Evolutionary conservation across 2,888 invertebrate genomes (phyloP), one percentile per base, ranked within the genome.

Genomic region (Drosophila mulleri): DNA sequence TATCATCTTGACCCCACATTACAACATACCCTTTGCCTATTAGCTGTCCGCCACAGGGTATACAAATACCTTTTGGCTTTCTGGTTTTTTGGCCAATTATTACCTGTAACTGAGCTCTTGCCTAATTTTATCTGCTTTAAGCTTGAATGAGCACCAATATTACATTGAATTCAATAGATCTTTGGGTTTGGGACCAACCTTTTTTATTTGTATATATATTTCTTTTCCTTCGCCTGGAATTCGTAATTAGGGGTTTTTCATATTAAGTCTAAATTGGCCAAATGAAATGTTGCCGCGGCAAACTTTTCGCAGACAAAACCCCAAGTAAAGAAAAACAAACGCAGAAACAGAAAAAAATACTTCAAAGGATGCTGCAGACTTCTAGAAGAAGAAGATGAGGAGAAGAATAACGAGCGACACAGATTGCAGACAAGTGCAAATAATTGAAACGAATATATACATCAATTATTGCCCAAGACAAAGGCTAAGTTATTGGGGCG

Each of bases 181-280:
- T 47, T 59, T 32, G 53, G 45, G 47, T 29, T 47, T 11, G 41
- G 41, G 7, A 3, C 32, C 50, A 44, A 67, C 73, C 75, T 75
- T 83, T 88, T 69, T 66, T 75, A 87, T 84, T 67, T 66, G 52
- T 6, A n/a, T n/a, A 29, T 8, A 9, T 29, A 7, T 42, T 42
- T 54, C 42, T 29, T 29, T 42, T 18, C 6, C 5, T 37, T 45
- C n/a, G 42, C 53, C 47, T 52, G 67, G 72, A 81, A 77, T 79
- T 79, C 58, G 63, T 86, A 83, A 77, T 83, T 88, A 83, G 77
- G 75, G 79, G 72, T 72, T 72, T 67, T 66, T 56, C 18, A 48
- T 42, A 56, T 41, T 41, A 42, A 41, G 39, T 20, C 48, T 26
- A 11, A 37, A 42, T 59, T 68, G 41, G 35, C 23, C 41, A 59